phyloP scores from a whole-genome alignment of 2,113 vertebrate species.

The Pseudolaguvia tuberculata region DNA sequence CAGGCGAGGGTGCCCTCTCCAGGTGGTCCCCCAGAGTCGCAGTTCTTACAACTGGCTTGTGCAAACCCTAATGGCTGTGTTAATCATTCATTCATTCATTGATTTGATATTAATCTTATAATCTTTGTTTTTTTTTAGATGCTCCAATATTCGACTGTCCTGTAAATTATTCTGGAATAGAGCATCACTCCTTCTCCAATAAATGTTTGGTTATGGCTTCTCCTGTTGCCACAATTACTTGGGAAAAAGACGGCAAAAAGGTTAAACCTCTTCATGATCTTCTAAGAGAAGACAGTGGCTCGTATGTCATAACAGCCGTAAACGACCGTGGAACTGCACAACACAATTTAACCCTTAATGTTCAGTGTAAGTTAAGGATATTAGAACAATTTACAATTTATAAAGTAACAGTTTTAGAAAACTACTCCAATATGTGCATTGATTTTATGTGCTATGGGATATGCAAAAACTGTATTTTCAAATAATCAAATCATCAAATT shows the following conservation, averaged over 20 bases:
- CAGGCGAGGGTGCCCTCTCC: no score
- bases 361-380: constrained; percentile 57
- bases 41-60: no score
- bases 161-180: background rate
- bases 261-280: background rate
- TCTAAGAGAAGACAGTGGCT: constrained; percentile 42
- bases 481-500: background rate
- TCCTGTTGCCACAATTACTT: constrained; percentile 26
- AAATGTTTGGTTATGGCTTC: constrained; percentile 43
- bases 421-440: background rate
- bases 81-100: background rate
- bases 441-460: no score
- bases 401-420: no score
- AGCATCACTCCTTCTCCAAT: background rate
- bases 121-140: constrained; percentile 40
- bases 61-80: no score
- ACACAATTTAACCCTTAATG: constrained; percentile 21
- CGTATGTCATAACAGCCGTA: constrained; percentile 36
- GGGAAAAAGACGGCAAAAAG: constrained; percentile 38
- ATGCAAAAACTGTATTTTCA: no score
- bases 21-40: no score
- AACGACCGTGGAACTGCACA: constrained; percentile 49
- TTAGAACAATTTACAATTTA: no score
- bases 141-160: constrained; percentile 43
- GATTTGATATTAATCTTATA: background rate